These are phyloP conservation scores for Tadarida brasiliensis DNA, from an alignment of 2,797 vertebrate genomes.

Conservation along the genomic window DNA sequence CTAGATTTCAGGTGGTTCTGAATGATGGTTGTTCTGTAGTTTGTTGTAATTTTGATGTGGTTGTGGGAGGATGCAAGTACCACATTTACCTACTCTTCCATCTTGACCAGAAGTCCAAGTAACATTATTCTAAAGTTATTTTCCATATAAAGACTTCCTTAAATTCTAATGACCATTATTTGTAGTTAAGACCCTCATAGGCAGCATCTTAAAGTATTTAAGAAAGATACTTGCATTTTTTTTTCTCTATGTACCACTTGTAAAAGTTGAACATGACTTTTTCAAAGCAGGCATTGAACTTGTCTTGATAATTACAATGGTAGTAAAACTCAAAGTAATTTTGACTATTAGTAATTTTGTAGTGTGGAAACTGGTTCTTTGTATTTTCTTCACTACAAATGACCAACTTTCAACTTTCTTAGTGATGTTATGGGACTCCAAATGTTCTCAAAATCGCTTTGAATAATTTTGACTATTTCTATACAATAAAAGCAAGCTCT, in stretches of 20 bases:
- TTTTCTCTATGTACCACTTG: background rate
- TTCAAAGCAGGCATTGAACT: conserved; percentile 36
- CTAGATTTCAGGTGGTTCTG: background rate
- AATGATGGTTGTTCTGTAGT: background rate
- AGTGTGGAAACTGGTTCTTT: background rate
- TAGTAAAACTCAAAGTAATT: conserved; percentile 3
- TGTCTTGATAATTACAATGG: conserved; percentile 38
- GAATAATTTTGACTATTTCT: conserved; percentile 6
- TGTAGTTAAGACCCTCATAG: background rate
- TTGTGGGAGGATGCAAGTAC: background rate
- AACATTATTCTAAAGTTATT: conserved; percentile 30
- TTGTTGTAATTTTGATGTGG: background rate
- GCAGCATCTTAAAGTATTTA: conserved; percentile 18
- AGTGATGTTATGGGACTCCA: background rate
- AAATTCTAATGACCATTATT: background rate
- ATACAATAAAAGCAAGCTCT: background rate
- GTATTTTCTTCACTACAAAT: conserved; percentile 22
- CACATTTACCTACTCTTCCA: background rate
- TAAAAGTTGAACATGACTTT: conserved; percentile 54
- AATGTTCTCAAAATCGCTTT: conserved; percentile 49
- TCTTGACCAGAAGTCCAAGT: background rate
- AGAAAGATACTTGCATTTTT: background rate
- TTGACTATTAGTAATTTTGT: conserved; percentile 23
- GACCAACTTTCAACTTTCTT: background rate
- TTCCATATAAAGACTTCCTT: conserved; percentile 3